Conservation (phyloP, 2,113 vertebrate genomes). For the Zingel zingel region DNA sequence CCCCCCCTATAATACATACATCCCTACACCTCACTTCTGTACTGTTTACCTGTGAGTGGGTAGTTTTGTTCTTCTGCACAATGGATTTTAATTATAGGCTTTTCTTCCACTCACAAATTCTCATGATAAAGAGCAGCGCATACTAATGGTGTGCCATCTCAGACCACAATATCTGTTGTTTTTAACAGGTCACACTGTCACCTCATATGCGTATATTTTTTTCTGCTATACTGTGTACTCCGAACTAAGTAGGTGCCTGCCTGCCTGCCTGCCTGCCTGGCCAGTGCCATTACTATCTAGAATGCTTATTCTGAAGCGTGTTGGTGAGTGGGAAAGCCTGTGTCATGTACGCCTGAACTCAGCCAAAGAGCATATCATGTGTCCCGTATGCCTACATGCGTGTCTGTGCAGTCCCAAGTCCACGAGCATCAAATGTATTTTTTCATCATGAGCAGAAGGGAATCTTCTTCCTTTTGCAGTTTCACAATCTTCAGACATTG, state of each 20-base stretch:
- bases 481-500: conserved; percentile 12
- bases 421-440: conserved; percentile 17
- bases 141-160: neutral
- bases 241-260: conserved; percentile 59
- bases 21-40: conserved; percentile 54
- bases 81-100: conserved; percentile 27
- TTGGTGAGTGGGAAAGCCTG: conserved; percentile 26
- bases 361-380: conserved; percentile 74
- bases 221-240: conserved; percentile 37
- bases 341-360: conserved; percentile 60
- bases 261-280: conserved; percentile 28
- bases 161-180: conserved; percentile 44
- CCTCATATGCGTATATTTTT: conserved; percentile 15
- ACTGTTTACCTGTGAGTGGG: conserved; percentile 46
- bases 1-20: conserved; percentile 21
- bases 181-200: conserved; percentile 23
- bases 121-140: conserved; percentile 21
- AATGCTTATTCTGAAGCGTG: conserved; percentile 43
- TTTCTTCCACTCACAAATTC: neutral
- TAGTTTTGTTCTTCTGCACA: conserved; percentile 23
- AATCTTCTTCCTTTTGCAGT: conserved; percentile 29
- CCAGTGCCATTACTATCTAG: conserved; percentile 58
- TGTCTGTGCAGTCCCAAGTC: conserved; percentile 51
- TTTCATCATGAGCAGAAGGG: conserved; percentile 32
- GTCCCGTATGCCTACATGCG: conserved; percentile 23